phyloP scores from a whole-genome alignment of 2,797 vertebrate genomes.

The Rhabdomys pumilio region DNA sequence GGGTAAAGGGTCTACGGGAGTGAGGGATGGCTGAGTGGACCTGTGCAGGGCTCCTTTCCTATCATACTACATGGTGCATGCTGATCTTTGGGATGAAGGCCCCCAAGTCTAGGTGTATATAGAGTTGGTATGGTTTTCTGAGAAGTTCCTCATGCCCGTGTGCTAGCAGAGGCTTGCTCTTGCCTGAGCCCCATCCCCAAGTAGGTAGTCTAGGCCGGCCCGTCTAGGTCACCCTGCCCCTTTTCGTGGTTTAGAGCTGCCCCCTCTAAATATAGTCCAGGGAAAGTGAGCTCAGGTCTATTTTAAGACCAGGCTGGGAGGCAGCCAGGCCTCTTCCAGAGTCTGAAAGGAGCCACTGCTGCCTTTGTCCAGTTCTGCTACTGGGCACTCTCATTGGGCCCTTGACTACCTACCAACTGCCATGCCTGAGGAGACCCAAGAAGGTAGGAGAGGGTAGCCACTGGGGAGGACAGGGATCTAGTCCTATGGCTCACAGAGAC shows the following conservation, averaged over 20 bases:
- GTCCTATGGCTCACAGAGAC: background rate
- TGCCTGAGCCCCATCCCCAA: background rate
- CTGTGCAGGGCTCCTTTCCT: background rate
- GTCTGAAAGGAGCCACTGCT: constrained; percentile 66
- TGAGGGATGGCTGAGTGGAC: background rate
- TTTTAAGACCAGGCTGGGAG: constrained; percentile 84
- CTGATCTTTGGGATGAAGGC: background rate
- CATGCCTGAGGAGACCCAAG: constrained; percentile 88
- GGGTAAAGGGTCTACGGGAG: background rate
- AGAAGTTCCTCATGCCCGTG: background rate
- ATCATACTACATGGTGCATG: background rate
- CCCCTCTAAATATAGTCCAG: constrained; percentile 84
- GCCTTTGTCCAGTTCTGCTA: constrained; percentile 43
- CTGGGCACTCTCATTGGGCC: constrained; percentile 39
- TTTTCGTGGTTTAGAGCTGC: constrained; percentile 44
- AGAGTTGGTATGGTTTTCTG: background rate
- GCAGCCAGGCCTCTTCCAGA: constrained; percentile 77
- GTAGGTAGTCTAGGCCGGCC: background rate
- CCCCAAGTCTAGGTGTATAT: background rate
- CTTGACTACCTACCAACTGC: background rate
- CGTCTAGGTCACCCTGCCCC: constrained; percentile 28
- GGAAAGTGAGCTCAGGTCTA: constrained; percentile 87
- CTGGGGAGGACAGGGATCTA: background rate
- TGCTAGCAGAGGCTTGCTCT: background rate
- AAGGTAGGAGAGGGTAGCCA: constrained; percentile 87